phyloP scores from a whole-genome alignment of 2,888 invertebrate genomes.

The Cabera pusaria region DNA sequence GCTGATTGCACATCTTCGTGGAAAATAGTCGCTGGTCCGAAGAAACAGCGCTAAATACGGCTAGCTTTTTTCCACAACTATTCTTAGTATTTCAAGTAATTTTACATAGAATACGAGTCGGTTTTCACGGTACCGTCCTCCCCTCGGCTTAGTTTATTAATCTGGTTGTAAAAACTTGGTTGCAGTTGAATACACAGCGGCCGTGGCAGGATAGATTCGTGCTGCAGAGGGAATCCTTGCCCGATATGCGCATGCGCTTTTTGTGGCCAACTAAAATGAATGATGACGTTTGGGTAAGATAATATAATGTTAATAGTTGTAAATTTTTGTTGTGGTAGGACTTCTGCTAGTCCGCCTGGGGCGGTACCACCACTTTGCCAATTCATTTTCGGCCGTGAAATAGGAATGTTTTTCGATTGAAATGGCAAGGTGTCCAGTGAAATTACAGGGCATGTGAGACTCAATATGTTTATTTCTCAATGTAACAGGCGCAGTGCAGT shows the following conservation, averaged over 20 bases:
- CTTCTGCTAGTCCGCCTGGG: no score
- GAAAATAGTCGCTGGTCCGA: constrained; percentile 45
- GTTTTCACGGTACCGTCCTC: constrained; percentile 44
- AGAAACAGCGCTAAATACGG: constrained; percentile 31
- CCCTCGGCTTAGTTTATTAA: constrained; percentile 27
- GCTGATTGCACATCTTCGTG: constrained; percentile 40
- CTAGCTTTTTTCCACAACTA: constrained; percentile 28
- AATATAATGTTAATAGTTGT: no score
- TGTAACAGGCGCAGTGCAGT: no score
- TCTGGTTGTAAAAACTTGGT: constrained; percentile 23
- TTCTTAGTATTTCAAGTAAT: constrained; percentile 44
- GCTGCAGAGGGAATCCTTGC: constrained; percentile 53
- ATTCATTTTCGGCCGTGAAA: no score
- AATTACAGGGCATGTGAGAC: no score
- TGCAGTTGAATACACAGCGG: constrained; percentile 56
- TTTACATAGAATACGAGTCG: constrained; percentile 44
- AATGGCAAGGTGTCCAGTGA: no score
- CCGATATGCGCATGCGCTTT: constrained; percentile 48
- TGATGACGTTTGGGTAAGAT: constrained; percentile 60
- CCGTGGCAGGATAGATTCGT: constrained; percentile 67
- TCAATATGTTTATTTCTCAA: no score
- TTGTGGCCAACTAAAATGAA: constrained; percentile 33
- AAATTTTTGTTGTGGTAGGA: no score
- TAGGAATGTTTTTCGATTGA: no score
- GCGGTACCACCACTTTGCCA: no score